Percentiles rank a stretch among this genome's conserved stretches.
phyloP scores from a whole-genome alignment of 2,797 vertebrate genomes.

The Sebastes trivittatus region DNA sequence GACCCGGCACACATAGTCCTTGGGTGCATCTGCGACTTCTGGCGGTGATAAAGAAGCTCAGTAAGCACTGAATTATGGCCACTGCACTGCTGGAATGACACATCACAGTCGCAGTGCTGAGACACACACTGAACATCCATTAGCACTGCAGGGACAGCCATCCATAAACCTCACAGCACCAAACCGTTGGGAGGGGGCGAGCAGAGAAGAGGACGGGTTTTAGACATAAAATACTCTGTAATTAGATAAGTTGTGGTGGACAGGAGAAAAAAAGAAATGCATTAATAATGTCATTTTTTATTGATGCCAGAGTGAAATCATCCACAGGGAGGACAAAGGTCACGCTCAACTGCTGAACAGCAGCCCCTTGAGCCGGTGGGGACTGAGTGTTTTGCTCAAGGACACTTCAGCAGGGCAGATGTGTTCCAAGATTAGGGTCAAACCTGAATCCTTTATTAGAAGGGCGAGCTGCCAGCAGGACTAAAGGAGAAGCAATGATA shows the following conservation, averaged over 20 bases:
- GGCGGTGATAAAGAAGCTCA: constrained; percentile 11
- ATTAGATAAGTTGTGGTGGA: neutral
- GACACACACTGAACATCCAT: constrained; percentile 36
- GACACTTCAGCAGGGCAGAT: neutral
- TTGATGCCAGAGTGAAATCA: neutral
- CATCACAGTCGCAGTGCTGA: neutral
- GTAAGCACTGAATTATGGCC: constrained; percentile 21
- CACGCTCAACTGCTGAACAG: neutral
- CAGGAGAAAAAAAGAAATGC: neutral
- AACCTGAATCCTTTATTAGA: neutral
- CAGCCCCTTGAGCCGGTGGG: neutral
- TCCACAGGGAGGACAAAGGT: neutral
- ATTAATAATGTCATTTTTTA: neutral
- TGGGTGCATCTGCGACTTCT: constrained; percentile 6
- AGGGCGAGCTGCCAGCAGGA: neutral
- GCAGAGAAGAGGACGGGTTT: neutral
- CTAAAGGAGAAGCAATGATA: neutral
- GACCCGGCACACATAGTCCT: neutral
- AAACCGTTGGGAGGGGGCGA: neutral
- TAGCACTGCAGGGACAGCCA: constrained; percentile 11
- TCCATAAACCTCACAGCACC: constrained; percentile 18
- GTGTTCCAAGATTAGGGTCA: neutral
- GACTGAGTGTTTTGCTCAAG: neutral
- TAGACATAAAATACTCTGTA: neutral
- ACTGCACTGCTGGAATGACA: constrained; percentile 8